Evolutionary conservation across 2,113 vertebrate species (phyloP), one percentile per base, ranked within the genome.

Genomic region (Lepisosteus osseus): DNA sequence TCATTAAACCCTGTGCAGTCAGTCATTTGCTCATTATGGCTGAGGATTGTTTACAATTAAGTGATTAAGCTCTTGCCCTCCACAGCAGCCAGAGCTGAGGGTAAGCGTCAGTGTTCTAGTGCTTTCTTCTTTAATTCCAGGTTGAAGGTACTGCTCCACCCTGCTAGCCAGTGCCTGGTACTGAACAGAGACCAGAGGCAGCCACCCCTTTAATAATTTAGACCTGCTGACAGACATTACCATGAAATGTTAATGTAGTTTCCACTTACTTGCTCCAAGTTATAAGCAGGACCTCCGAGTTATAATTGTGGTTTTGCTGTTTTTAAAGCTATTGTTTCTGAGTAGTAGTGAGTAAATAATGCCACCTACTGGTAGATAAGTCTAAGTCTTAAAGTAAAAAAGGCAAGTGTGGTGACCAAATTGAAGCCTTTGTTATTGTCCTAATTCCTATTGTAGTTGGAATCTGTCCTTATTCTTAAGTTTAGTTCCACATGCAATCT

Each of bases 181-280:
- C 65, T 54, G 71, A 45, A 0, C 13, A 56, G 56, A 67, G 29
- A 45, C 13, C 11, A 8, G 43, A 70, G 43, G 62, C 74, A 44
- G 11, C 12, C 66, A 40, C 43, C 40, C 8, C 74, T 84, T 92
- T 68, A 85, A 90, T 93, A 87, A 92, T 93, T 86, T 67, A 92
- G 85, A 68, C 42, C 8, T 12, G 69, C 79, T 86, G 85, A 86
- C 86, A 83, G 75, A 77, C 41, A 1, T 40, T 78, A 68, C 71
- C 74, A 90, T 93, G 62, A 91, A 92, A 89, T 78, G 87, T 91
- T 88, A 64, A 93, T 88, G 86, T 82, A 77, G 78, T 87, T 88
- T 90, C 82, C 87, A 87, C 72, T 74, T 77, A 84, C 76, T 76
- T 78, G 80, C 75, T 62, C 54, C 15, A 44, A 43, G 6, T 29